These are phyloP conservation scores for Ginglymostoma cirratum DNA, from an alignment of 2,113 vertebrate genomes.

Conservation along the genomic window DNA sequence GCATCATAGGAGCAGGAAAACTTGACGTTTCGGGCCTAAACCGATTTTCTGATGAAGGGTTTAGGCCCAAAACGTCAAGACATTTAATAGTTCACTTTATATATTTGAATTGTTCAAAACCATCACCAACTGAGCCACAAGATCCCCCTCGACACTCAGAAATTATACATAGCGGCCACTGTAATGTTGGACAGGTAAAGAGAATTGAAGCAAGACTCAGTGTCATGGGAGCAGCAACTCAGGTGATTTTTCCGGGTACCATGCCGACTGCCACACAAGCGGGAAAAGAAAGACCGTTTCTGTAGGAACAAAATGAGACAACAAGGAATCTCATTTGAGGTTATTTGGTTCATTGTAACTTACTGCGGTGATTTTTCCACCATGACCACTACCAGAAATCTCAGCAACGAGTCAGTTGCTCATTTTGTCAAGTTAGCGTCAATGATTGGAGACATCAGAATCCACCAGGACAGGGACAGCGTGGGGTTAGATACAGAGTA, in stretches of 20 bases:
- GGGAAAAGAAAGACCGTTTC: not conserved
- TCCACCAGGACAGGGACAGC: too few species aligned
- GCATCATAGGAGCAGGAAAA: too few species aligned
- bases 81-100: not conserved
- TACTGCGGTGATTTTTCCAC: not conserved
- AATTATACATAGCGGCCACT: not conserved
- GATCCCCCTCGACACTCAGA: not conserved
- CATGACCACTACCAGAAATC: not conserved
- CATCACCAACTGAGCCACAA: not conserved
- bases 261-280: not conserved
- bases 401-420: too few species aligned
- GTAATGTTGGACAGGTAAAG: not conserved
- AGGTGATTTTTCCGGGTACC: not conserved
- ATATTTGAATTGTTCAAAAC: not conserved
- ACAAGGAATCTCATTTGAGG: not conserved
- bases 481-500: too few species aligned
- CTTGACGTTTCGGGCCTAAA: too few species aligned
- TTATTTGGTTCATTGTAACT: not conserved
- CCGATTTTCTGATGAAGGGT: too few species aligned
- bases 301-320: not conserved
- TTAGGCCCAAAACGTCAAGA: too few species aligned
- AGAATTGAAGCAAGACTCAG: not conserved
- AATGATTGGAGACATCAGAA: too few species aligned
- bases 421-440: too few species aligned
- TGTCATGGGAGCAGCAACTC: not conserved